phyloP scores from a whole-genome alignment of 2,888 invertebrate species.

The Tineola bisselliella region DNA sequence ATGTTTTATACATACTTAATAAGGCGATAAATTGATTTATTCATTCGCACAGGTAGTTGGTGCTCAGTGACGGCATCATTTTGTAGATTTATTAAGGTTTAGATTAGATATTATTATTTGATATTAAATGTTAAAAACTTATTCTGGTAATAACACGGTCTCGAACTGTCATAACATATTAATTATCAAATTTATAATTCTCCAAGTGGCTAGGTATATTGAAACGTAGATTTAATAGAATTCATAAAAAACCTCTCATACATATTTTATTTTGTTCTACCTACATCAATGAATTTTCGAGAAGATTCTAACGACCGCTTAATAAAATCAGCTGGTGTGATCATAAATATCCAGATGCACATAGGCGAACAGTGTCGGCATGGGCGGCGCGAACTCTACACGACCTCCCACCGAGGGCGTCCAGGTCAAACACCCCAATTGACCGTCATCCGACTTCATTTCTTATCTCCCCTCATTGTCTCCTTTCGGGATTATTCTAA shows the following conservation, averaged over 20 bases:
- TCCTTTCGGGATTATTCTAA: slow-evolving; percentile 42
- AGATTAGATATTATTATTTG: too few relatives aligned
- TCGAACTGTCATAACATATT: too few relatives aligned
- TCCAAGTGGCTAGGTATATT: too few relatives aligned
- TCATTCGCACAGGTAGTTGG: slow-evolving; percentile 10
- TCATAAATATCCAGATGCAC: background rate
- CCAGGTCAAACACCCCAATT: slow-evolving; percentile 41
- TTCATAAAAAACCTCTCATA: background rate
- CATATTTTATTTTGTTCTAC: background rate
- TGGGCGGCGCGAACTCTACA: background rate
- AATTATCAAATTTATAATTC: too few relatives aligned
- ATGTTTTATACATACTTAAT: slow-evolving; percentile 1
- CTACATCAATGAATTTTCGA: background rate
- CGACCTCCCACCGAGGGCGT: slow-evolving; percentile 19
- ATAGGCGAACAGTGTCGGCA: background rate
- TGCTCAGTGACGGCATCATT: background rate
- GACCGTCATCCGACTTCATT: slow-evolving; percentile 31
- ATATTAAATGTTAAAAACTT: too few relatives aligned
- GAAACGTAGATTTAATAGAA: background rate
- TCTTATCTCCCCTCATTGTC: slow-evolving; percentile 40
- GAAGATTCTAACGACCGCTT: background rate
- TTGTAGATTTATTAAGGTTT: background rate
- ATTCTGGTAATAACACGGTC: too few relatives aligned
- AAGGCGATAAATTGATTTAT: slow-evolving; percentile 11
- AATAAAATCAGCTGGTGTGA: background rate